These are phyloP conservation scores for Acanthiza pusilla DNA, from an alignment of 2,797 vertebrate genomes.

Conservation along the genomic window DNA sequence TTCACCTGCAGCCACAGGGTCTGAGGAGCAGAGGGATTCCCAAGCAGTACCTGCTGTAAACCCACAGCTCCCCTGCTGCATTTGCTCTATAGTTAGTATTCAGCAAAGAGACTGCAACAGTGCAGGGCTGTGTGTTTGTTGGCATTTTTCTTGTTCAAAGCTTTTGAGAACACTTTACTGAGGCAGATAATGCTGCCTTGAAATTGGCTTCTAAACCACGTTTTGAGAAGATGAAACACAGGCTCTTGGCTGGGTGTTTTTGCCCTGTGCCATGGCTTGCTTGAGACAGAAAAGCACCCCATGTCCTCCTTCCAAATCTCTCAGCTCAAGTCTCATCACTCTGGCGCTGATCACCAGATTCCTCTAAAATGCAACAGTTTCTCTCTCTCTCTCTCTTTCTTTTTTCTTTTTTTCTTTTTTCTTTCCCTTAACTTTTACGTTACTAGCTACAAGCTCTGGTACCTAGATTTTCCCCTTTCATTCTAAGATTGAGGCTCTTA, in stretches of 20 bases:
- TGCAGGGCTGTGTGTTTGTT: conserved; percentile 24
- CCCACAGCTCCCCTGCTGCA: not conserved
- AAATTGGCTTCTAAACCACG: conserved; percentile 29
- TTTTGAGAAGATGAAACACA: conserved; percentile 39
- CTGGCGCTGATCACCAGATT: not conserved
- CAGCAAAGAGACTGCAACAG: conserved; percentile 22
- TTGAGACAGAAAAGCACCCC: not conserved
- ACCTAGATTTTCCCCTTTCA: not conserved
- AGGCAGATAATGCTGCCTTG: conserved; percentile 49
- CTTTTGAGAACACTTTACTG: conserved; percentile 46
- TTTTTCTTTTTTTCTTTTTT: too few species aligned
- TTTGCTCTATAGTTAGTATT: conserved; percentile 48
- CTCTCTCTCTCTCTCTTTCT: accelerated
- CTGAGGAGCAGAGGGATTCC: not conserved
- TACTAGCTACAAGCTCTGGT: not conserved
- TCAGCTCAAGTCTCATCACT: not conserved
- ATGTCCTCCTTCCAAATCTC: not conserved
- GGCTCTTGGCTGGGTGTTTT: conserved; percentile 25
- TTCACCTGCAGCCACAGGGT: not conserved
- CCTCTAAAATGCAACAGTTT: not conserved
- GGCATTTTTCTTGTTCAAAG: conserved; percentile 42
- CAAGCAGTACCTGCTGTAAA: not conserved
- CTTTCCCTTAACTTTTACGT: not conserved
- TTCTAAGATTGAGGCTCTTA: not conserved
- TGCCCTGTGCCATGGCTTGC: not conserved